phyloP scores from a whole-genome alignment of 2,888 invertebrate genomes.

The Temnothorax ravouxi region DNA sequence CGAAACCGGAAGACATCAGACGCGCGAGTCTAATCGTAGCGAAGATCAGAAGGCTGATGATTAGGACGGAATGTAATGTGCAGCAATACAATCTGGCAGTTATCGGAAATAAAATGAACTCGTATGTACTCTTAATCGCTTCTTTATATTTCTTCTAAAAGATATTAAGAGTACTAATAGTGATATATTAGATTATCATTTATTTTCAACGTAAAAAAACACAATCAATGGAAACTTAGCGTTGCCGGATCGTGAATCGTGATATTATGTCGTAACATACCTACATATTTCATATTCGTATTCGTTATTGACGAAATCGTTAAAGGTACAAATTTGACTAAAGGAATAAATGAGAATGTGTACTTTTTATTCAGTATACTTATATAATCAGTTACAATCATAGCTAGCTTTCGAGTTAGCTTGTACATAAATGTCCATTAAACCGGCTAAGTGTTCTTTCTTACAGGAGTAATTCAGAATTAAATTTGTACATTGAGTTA shows the following conservation, averaged over 20 bases:
- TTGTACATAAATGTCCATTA: not conserved
- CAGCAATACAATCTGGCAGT: slow-evolving; percentile 22
- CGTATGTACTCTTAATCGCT: not conserved
- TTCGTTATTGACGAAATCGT: not conserved
- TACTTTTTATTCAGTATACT: not conserved
- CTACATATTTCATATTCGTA: not conserved
- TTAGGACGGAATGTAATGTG: slow-evolving; percentile 21
- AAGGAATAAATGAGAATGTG: not conserved
- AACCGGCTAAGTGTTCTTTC: not conserved
- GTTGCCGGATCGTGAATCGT: not conserved
- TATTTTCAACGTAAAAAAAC: not conserved
- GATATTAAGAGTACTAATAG: not conserved
- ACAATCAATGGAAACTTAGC: too few relatives aligned
- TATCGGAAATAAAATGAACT: slow-evolving; percentile 45
- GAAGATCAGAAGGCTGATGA: slow-evolving; percentile 33
- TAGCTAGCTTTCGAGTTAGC: not conserved
- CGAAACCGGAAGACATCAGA: slow-evolving; percentile 42
- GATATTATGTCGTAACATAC: not conserved
- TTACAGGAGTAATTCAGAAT: too few relatives aligned
- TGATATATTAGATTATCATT: not conserved
- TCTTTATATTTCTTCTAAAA: not conserved
- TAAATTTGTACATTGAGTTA: too few relatives aligned
- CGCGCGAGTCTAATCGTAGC: slow-evolving; percentile 32
- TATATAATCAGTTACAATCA: not conserved
- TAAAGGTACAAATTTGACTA: not conserved